Conservation (phyloP, 1,140 invertebrate genomes). For the Cepaea nemoralis region DNA sequence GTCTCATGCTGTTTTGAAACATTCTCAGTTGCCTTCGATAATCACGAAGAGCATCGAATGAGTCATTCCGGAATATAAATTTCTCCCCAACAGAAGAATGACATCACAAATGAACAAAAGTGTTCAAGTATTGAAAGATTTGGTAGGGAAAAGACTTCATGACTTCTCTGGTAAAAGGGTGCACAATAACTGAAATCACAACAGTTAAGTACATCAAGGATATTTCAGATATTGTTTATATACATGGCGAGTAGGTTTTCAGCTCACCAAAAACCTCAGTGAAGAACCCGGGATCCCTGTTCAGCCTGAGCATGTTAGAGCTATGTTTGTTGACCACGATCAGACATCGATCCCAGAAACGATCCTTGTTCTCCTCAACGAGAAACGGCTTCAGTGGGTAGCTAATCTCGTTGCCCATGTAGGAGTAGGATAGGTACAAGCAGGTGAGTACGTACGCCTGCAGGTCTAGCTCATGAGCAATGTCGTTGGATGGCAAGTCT, state of each 20-base stretch:
- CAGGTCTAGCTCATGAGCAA: slow-evolving; percentile 88
- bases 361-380: slow-evolving; percentile 82
- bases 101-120: too few species aligned
- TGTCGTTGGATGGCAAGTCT: slow-evolving; percentile 74
- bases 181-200: too few species aligned
- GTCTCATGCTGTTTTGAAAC: too few species aligned
- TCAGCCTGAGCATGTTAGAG: slow-evolving; percentile 95
- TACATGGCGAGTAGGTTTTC: slow-evolving; percentile 79
- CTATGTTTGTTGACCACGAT: slow-evolving; percentile 92
- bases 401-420: slow-evolving; percentile 95
- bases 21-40: too few species aligned
- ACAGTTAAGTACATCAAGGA: neutral
- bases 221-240: slow-evolving; percentile 49
- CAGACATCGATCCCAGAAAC: slow-evolving; percentile 96
- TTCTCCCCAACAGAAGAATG: too few species aligned
- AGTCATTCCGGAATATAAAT: too few species aligned
- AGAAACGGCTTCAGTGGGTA: slow-evolving; percentile 99
- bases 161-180: too few species aligned
- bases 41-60: too few species aligned
- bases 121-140: too few species aligned
- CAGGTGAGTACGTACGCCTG: slow-evolving; percentile 97
- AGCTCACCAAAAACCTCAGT: slow-evolving; percentile 98
- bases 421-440: slow-evolving; percentile 97
- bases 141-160: too few species aligned
- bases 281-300: slow-evolving; percentile 97